A percentile compares a stretch with the other conserved stretches of the same genome.
Evolutionary conservation across 1,140 invertebrate genomes (phyloP).

Genomic region (roundworm (Caenorhabditis elegans)): DNA sequence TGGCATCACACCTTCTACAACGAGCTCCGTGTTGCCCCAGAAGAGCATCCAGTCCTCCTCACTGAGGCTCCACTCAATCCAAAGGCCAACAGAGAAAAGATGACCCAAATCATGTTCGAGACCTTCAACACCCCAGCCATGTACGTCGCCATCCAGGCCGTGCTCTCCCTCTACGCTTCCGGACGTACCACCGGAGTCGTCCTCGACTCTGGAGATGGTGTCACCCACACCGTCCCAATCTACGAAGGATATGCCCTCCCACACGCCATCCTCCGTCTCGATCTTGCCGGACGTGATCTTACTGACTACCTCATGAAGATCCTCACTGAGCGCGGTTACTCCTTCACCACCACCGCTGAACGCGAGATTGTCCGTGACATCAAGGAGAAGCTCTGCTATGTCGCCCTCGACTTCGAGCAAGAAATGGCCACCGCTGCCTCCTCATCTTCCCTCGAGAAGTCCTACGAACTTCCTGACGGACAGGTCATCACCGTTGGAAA

Average conservation of each 20-base stretch:
- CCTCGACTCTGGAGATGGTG: slow-evolving; percentile 58
- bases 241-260: slow-evolving; percentile 57
- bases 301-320: slow-evolving; percentile 69
- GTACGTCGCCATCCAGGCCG: slow-evolving; percentile 65
- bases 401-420: slow-evolving; percentile 89
- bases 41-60: slow-evolving; percentile 68
- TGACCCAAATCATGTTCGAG: slow-evolving; percentile 63
- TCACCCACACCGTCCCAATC: slow-evolving; percentile 59
- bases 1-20: slow-evolving; percentile 72
- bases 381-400: slow-evolving; percentile 73
- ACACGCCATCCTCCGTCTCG: slow-evolving; percentile 72
- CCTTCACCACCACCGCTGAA: slow-evolving; percentile 75
- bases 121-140: slow-evolving; percentile 69
- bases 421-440: slow-evolving; percentile 86
- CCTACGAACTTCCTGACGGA: slow-evolving; percentile 70
- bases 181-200: slow-evolving; percentile 58
- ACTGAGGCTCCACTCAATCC: slow-evolving; percentile 64
- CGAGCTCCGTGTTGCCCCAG: slow-evolving; percentile 70
- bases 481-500: slow-evolving; percentile 67
- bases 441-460: slow-evolving; percentile 68
- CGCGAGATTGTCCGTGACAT: slow-evolving; percentile 85
- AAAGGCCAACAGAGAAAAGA: slow-evolving; percentile 68
- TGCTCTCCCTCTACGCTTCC: slow-evolving; percentile 59
- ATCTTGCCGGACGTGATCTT: slow-evolving; percentile 68
- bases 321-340: slow-evolving; percentile 61